Percentiles rank a stretch among this genome's conserved stretches.
Evolutionary conservation across 2,888 invertebrate species (phyloP).

Genomic region (Drosophila setosimentum): DNA sequence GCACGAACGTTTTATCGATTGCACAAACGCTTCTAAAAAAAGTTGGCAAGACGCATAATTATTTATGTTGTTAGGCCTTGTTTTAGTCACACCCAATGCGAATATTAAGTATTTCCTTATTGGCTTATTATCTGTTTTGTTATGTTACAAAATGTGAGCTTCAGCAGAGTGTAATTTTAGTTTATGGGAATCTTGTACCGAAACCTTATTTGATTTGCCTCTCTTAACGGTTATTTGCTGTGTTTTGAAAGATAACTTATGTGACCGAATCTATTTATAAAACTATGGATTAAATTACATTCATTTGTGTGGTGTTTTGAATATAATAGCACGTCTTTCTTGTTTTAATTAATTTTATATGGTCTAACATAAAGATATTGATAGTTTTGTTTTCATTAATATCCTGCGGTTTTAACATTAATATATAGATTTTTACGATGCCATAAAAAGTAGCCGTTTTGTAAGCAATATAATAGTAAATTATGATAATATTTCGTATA

Average conservation of each 20-base stretch:
- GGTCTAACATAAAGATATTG: constrained; percentile 15
- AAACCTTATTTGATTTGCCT: not conserved
- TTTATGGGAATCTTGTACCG: not conserved
- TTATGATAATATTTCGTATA: not conserved
- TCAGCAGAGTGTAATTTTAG: not conserved
- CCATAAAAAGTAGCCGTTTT: constrained; percentile 11
- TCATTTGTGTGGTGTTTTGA: not conserved
- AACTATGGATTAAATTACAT: not conserved
- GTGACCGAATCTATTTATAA: not conserved
- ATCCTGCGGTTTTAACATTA: constrained; percentile 5
- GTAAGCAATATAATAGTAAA: not conserved
- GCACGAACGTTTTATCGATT: constrained; percentile 58
- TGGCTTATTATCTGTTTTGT: constrained; percentile 8
- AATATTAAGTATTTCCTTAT: constrained; percentile 40
- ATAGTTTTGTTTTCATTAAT: constrained; percentile 5
- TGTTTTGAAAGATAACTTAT: not conserved
- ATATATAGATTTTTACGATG: constrained; percentile 16
- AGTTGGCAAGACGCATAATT: constrained; percentile 30
- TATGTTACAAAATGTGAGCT: not conserved
- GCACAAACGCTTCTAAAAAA: constrained; percentile 20
- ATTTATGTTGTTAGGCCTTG: constrained; percentile 11
- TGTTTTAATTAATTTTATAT: constrained; percentile 31
- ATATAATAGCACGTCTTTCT: not conserved
- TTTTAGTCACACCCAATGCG: constrained; percentile 18
- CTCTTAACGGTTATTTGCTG: not conserved